Evolutionary conservation across 92 coral and sea anemone species (phyloP).

Genomic region (Porites lobata): DNA sequence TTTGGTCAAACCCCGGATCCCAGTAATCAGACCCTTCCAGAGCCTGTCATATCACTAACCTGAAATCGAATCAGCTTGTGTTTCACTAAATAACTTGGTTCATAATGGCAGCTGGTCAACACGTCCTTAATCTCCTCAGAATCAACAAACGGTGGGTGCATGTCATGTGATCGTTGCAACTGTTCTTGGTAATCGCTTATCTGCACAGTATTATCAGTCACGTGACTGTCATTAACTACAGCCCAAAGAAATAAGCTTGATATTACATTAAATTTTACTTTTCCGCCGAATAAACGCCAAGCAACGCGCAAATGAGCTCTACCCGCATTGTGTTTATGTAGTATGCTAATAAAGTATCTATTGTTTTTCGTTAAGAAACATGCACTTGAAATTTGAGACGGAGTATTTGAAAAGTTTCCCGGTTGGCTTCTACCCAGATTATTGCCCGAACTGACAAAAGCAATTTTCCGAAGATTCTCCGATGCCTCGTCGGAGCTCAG

Average conservation of each 20-base stretch:
- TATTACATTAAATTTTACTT: conserved; percentile 61
- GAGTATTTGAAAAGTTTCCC: conserved; percentile 49
- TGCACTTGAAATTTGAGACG: conserved; percentile 75
- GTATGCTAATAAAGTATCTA: conserved; percentile 77
- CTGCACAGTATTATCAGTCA: conserved; percentile 61
- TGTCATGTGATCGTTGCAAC: conserved; percentile 28
- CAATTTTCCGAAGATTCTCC: conserved; percentile 68
- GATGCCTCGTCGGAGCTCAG: conserved; percentile 72
- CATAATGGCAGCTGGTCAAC: conserved; percentile 78
- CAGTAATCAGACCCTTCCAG: too few species aligned
- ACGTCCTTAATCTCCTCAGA: conserved; percentile 40
- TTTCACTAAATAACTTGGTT: conserved; percentile 87
- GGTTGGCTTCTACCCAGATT: conserved; percentile 28
- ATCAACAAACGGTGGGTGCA: conserved; percentile 56
- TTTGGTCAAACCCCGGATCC: too few species aligned
- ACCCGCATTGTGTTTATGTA: conserved; percentile 80
- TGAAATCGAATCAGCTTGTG: conserved; percentile 80
- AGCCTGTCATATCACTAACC: conserved; percentile 48
- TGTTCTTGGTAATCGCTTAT: conserved; percentile 53
- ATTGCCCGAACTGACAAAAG: conserved; percentile 69
- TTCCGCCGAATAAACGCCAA: conserved; percentile 71
- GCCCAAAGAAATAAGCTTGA: conserved; percentile 63
- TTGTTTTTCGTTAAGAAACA: conserved; percentile 50
- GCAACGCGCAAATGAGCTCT: conserved; percentile 78
- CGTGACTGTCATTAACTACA: conserved; percentile 66